Evolutionary conservation across 2,888 invertebrate genomes (phyloP), one percentile per base, ranked within the genome.

Genomic region (Mechanitis mazaeus): DNA sequence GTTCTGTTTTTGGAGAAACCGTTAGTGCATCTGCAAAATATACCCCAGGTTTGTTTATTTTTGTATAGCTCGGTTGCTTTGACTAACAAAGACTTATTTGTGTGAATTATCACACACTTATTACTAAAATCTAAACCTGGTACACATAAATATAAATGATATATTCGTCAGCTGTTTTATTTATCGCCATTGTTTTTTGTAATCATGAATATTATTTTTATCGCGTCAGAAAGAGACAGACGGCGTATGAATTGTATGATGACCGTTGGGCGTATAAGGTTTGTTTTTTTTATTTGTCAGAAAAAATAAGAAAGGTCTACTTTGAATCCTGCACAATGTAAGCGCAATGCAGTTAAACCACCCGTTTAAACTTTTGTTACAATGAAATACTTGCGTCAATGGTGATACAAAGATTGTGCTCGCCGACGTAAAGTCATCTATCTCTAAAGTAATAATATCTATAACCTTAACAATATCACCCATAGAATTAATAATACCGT

Each of bases 1-100:
- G 92, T 75, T 96, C 96, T 69, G 92, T 94, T 65, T 97, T 98
- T 85, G 94, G 94, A 74, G 97, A 97, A 77, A 93, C 95, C 72
- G 91, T 94, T 79, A 93, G 94, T 80, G 92, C 92, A 81, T 81
- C 87, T 81, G 86, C 82, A 68, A 97, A 96, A 92, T 91, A 97
- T 86, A 96, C 97, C 78, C 95, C 96, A 92, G 97, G 97, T 96
- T 93, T 92, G 92, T 91, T 86, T 85, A 84, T 85, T 79, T 76
- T 75, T 69, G 69, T 62, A 65, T 62, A 60, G 56, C 59, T 60
- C 46, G 50, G 20, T 6, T 31, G 50, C 50, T 50, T 59, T 50
- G 57, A 53, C 35, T 47, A 61, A 61, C 45, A 45, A 56, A 64
- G 54, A 54, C 55, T 46, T 58, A 56, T 55, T 60, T 61, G 7